Conservation (phyloP, 2,888 invertebrate genomes). For the Chloroclysta siterata region DNA sequence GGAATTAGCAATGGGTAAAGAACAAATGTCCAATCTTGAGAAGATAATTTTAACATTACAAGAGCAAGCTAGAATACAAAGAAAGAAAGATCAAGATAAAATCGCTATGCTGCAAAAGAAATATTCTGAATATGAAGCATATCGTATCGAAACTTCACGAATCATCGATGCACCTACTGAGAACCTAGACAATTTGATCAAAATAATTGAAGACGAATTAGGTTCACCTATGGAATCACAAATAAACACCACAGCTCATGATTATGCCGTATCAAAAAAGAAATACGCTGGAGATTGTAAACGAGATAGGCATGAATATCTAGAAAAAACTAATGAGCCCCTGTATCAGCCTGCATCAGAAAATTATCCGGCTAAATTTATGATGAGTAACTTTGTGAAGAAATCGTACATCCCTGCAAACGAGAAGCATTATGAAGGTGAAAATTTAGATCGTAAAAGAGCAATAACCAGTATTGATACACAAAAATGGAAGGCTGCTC, state of each 20-base stretch:
- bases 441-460: conserved; percentile 60
- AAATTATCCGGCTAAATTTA: conserved; percentile 55
- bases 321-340: conserved; percentile 41
- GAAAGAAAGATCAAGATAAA: conserved; percentile 63
- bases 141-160: conserved; percentile 49
- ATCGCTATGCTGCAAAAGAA: conserved; percentile 60
- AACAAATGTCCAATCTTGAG: conserved; percentile 67
- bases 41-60: conserved; percentile 73
- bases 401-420: conserved; percentile 52
- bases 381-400: conserved; percentile 56
- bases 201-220: conserved; percentile 74
- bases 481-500: conserved; percentile 48
- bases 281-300: conserved; percentile 44
- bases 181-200: conserved; percentile 70
- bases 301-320: conserved; percentile 42
- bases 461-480: conserved; percentile 57
- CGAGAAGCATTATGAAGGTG: conserved; percentile 52
- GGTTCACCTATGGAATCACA: conserved; percentile 54
- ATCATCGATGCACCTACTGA: conserved; percentile 56
- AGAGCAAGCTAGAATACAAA: conserved; percentile 60
- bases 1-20: conserved; percentile 60
- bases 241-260: conserved; percentile 37
- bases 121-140: conserved; percentile 57
- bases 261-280: conserved; percentile 41
- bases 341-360: conserved; percentile 48